Percentiles rank a stretch among this genome's conserved stretches.
These are phyloP conservation scores for Urocyon cinereoargenteus DNA, from an alignment of 2,797 vertebrate genomes.

Conservation along the genomic window DNA sequence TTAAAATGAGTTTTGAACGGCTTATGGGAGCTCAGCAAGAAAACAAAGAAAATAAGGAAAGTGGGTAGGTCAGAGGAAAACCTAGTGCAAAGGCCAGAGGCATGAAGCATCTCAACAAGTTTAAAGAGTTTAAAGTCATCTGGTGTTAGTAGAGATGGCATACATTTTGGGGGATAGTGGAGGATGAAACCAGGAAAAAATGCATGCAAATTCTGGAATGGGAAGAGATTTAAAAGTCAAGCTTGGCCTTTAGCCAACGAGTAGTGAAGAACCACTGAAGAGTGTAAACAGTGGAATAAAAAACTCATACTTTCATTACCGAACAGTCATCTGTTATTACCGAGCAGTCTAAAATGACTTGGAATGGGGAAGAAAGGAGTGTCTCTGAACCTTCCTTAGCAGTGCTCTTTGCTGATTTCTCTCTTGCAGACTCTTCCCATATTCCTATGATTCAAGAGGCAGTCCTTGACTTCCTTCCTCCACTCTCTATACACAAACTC, in stretches of 20 bases:
- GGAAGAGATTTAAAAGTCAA: neutral
- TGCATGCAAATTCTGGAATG: too few species aligned
- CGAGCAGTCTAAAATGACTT: neutral
- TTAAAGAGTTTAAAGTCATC: neutral
- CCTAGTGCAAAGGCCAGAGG: neutral
- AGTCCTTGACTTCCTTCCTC: neutral
- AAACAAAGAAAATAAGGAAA: neutral
- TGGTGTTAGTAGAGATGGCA: neutral
- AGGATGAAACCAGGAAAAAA: neutral
- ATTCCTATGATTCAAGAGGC: accelerated
- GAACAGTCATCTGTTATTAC: neutral
- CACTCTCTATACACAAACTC: neutral
- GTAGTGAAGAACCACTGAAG: neutral
- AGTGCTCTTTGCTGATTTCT: neutral
- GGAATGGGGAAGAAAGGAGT: too few species aligned
- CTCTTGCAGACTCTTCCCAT: accelerated
- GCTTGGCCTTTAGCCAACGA: neutral
- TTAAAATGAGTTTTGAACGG: neutral
- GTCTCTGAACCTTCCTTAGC: neutral
- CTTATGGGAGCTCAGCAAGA: neutral
- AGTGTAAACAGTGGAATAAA: neutral
- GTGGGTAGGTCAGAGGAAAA: neutral
- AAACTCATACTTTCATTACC: too few species aligned
- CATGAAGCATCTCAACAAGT: neutral
- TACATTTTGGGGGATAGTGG: neutral